Conservation (phyloP, 35 echinoderm and acorn worm species). For the Hemicentrotus pulcherrimus region DNA sequence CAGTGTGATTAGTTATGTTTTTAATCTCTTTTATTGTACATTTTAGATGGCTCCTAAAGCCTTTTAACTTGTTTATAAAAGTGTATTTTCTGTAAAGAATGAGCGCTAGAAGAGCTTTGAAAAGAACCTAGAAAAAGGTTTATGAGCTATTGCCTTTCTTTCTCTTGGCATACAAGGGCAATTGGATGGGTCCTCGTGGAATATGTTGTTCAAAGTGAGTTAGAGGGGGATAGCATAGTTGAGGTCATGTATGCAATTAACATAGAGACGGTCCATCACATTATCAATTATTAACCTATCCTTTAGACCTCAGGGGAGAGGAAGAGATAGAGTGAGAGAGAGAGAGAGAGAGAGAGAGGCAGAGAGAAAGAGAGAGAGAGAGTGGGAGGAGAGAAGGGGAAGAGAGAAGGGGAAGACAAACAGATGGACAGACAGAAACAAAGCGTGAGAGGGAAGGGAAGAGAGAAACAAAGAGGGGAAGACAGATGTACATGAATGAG, state of each 20-base stretch:
- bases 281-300: slow-evolving; percentile 6
- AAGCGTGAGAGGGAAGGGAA: not conserved
- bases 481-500: not conserved
- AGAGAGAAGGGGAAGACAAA: not conserved
- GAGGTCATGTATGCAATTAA: slow-evolving; percentile 7
- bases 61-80: too few relatives aligned
- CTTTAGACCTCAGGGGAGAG: not conserved
- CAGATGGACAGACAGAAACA: not conserved
- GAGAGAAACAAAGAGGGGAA: not conserved
- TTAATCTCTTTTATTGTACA: too few relatives aligned
- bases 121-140: not conserved
- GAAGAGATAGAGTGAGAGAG: not conserved
- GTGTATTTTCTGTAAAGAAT: not conserved
- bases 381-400: not conserved
- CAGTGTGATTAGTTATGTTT: too few relatives aligned
- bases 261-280: not conserved
- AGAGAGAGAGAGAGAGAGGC: not conserved
- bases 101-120: not conserved
- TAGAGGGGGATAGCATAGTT: not conserved
- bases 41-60: too few relatives aligned
- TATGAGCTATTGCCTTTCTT: not conserved
- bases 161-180: not conserved
- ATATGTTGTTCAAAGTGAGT: not conserved
- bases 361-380: not conserved
- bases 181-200: not conserved